Percentiles rank a stretch among this genome's conserved stretches.
These are phyloP conservation scores for Calycopis cecrops DNA, from an alignment of 1,140 invertebrate genomes.

Conservation along the genomic window DNA sequence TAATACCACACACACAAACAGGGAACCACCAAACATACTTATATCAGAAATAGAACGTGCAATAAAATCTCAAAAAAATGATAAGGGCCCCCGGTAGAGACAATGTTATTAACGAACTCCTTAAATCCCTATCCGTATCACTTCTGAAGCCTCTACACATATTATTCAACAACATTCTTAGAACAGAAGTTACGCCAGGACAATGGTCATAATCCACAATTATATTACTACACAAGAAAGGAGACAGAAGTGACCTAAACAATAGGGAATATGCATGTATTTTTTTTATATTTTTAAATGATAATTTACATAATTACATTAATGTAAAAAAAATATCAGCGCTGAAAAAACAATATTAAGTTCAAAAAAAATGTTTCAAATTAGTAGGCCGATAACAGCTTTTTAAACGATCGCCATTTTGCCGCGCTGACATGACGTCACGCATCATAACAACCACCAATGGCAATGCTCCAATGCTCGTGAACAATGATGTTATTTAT, in stretches of 20 bases:
- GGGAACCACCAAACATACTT: slow-evolving; percentile 6
- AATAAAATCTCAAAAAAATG: slow-evolving; percentile 26
- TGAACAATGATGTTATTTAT: too few species aligned
- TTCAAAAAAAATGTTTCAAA: too few species aligned
- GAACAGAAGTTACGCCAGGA: slow-evolving; percentile 18
- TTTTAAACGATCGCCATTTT: too few species aligned
- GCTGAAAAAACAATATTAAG: too few species aligned
- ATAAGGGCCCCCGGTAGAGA: slow-evolving; percentile 23
- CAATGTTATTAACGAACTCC: slow-evolving; percentile 24
- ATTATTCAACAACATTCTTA: slow-evolving; percentile 25
- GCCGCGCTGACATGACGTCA: too few species aligned
- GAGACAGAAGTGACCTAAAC: slow-evolving; percentile 16
- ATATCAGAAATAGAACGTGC: slow-evolving; percentile 22
- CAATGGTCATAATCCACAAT: slow-evolving; percentile 29
- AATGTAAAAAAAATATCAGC: too few species aligned
- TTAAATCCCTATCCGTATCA: slow-evolving; percentile 12
- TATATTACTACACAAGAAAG: slow-evolving; percentile 22
- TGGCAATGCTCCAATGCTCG: too few species aligned
- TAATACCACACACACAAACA: neutral
- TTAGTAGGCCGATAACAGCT: too few species aligned
- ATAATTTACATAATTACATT: too few species aligned
- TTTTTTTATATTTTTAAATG: too few species aligned
- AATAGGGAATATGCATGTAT: too few species aligned
- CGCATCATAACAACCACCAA: too few species aligned
- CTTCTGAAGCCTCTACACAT: slow-evolving; percentile 16